phyloP scores from a whole-genome alignment of 1,140 invertebrate species.

The Saccostrea echinata region DNA sequence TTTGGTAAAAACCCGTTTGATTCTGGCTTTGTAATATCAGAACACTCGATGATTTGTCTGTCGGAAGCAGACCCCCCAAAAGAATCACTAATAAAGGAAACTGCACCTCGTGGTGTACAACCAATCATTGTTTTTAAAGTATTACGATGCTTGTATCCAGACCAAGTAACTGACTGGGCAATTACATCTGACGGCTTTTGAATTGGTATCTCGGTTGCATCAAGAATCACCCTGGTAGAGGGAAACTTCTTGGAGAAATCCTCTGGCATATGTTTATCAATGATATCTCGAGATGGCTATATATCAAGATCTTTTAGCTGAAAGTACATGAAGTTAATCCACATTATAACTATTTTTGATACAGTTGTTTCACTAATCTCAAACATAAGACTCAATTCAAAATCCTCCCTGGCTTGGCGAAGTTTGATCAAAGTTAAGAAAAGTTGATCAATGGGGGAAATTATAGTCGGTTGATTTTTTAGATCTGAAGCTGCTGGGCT shows the following conservation, averaged over 20 bases:
- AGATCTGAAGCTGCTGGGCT: conserved; percentile 51
- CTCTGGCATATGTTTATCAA: conserved; percentile 55
- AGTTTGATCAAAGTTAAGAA: conserved; percentile 58
- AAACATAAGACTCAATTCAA: conserved; percentile 50
- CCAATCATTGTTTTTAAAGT: conserved; percentile 62
- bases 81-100: conserved; percentile 54
- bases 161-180: conserved; percentile 52
- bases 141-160: conserved; percentile 60
- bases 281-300: conserved; percentile 23
- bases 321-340: conserved; percentile 53
- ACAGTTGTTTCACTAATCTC: conserved; percentile 39
- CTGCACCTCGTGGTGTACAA: conserved; percentile 53
- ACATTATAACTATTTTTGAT: conserved; percentile 38
- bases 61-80: conserved; percentile 61
- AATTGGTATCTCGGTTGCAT: conserved; percentile 62
- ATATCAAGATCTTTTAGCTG: conserved; percentile 45
- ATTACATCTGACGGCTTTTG: conserved; percentile 58
- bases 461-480: conserved; percentile 1
- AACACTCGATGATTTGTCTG: conserved; percentile 57
- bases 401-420: conserved; percentile 41
- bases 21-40: not conserved
- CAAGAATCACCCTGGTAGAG: conserved; percentile 61
- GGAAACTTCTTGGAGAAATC: conserved; percentile 62
- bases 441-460: conserved; percentile 48
- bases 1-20: conserved; percentile 47